Evolutionary conservation across 2,113 vertebrate genomes (phyloP).

Genomic region (Haemorhous mexicanus): DNA sequence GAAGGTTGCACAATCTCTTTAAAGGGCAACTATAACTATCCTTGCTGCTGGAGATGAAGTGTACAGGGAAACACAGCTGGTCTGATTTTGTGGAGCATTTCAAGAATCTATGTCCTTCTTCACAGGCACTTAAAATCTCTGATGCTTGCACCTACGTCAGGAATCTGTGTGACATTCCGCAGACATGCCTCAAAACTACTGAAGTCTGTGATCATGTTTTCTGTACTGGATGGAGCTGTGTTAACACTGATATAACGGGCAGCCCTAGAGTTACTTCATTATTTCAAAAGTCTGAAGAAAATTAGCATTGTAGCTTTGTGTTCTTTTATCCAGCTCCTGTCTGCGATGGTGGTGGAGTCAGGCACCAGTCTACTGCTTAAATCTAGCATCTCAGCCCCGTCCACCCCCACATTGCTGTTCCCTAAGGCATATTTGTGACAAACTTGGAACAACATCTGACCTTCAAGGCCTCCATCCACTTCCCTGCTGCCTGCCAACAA

Average conservation of each 20-base stretch:
- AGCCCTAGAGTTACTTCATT: neutral
- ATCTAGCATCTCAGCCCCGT: neutral
- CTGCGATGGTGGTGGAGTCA: neutral
- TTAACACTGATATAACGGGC: neutral
- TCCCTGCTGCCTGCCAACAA: constrained; percentile 50
- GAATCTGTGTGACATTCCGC: neutral
- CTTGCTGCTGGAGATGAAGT: neutral
- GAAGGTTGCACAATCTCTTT: neutral
- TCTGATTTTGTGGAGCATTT: neutral
- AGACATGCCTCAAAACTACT: neutral
- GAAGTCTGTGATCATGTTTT: neutral
- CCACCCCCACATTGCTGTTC: neutral
- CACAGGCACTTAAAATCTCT: neutral
- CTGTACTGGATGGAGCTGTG: neutral
- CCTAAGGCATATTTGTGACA: constrained; percentile 41
- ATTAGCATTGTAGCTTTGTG: neutral
- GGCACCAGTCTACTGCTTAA: constrained; percentile 24
- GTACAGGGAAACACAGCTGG: neutral
- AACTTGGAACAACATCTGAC: constrained; percentile 62
- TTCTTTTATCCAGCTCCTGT: neutral
- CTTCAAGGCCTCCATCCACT: neutral
- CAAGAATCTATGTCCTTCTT: neutral
- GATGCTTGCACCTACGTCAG: neutral
- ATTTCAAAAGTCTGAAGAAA: constrained; percentile 15
- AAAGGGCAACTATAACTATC: neutral